Evolutionary conservation across 2,888 invertebrate genomes (phyloP).

Genomic region (Caenorhabditis japonica): DNA sequence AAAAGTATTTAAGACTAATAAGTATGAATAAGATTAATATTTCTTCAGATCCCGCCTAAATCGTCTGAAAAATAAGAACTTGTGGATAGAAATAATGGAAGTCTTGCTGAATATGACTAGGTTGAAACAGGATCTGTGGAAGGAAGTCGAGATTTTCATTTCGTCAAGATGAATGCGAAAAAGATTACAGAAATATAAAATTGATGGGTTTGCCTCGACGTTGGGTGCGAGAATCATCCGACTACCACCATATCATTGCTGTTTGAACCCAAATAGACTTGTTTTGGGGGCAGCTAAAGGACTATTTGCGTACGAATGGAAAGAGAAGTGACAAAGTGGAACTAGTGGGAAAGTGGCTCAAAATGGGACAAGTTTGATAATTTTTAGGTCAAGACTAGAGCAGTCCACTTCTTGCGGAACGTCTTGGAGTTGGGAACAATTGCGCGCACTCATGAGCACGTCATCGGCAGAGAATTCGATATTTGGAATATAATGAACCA

Average conservation of each 20-base stretch:
- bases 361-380: too few species aligned
- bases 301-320: neutral
- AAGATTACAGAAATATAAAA: neutral
- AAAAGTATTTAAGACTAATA: too few species aligned
- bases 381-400: too few species aligned
- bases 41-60: too few species aligned
- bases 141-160: neutral
- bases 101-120: too few species aligned
- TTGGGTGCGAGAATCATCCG: neutral
- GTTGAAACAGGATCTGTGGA: neutral
- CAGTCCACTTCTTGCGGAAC: neutral
- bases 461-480: neutral
- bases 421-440: neutral
- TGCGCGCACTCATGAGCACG: neutral
- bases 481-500: neutral
- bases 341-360: neutral
- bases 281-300: neutral
- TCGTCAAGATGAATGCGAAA: neutral
- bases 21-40: too few species aligned
- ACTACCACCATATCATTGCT: constrained; percentile 4
- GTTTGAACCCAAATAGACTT: constrained; percentile 4
- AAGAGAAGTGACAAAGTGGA: constrained; percentile 10
- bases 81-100: too few species aligned
- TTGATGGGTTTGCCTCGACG: neutral
- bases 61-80: too few species aligned